Percentiles rank a stretch among this genome's conserved stretches.
Evolutionary conservation across 2,888 invertebrate species (phyloP).

Genomic region (Andrena trimmerana): DNA sequence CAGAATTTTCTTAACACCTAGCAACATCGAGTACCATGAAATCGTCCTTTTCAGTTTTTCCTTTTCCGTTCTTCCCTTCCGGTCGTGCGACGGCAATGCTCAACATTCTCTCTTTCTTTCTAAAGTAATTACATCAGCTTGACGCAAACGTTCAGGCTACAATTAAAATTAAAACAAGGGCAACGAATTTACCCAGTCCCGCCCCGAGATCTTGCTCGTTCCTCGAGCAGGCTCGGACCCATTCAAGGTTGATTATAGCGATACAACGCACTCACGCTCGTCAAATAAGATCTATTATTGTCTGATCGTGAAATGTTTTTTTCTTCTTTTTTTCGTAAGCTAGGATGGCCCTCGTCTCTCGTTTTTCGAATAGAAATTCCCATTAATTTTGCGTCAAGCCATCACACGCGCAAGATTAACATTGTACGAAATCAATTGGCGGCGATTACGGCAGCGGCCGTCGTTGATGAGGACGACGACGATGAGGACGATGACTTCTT

Average conservation of each 20-base stretch:
- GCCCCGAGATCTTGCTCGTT: neutral
- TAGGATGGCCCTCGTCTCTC: neutral
- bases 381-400: slow-evolving; percentile 26
- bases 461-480: slow-evolving; percentile 73
- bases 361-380: neutral
- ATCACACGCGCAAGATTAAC: slow-evolving; percentile 1
- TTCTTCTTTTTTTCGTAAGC: neutral
- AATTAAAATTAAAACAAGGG: slow-evolving; percentile 1
- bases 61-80: neutral
- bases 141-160: neutral
- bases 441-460: slow-evolving; percentile 78
- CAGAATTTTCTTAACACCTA: neutral
- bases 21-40: slow-evolving; percentile 4
- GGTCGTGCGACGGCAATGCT: neutral
- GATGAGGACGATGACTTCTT: slow-evolving; percentile 86
- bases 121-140: neutral
- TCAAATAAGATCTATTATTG: slow-evolving; percentile 14
- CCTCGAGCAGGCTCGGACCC: neutral
- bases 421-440: slow-evolving; percentile 76
- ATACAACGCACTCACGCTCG: neutral
- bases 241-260: neutral
- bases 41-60: neutral
- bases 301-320: neutral
- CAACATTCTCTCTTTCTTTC: neutral
- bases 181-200: neutral